Evolutionary conservation across 2,888 invertebrate genomes (phyloP).

Genomic region (Caenorhabditis sp.): DNA sequence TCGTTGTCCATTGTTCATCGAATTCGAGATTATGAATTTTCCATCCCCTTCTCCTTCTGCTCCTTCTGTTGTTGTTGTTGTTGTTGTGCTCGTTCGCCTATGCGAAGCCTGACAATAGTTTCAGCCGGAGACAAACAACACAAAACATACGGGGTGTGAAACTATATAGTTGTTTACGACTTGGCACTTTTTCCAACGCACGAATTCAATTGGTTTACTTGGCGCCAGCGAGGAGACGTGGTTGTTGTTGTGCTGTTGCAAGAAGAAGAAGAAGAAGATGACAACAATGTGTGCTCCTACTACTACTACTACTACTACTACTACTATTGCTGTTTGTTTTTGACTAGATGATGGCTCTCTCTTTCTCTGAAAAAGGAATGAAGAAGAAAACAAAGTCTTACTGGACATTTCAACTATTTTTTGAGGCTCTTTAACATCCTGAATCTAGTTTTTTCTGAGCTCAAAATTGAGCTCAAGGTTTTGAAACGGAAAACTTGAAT

Average conservation of each 20-base stretch:
- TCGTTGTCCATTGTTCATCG: too few relatives aligned
- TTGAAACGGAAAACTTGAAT: too few relatives aligned
- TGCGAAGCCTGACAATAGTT: background rate
- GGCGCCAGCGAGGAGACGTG: background rate
- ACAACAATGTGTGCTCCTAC: too few relatives aligned
- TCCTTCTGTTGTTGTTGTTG: background rate
- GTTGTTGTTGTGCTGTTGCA: background rate
- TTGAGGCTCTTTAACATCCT: background rate
- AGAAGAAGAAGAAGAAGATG: background rate
- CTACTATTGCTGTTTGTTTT: too few relatives aligned
- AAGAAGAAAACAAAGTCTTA: background rate
- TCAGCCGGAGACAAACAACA: background rate
- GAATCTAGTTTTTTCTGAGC: too few relatives aligned
- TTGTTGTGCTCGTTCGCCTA: too few relatives aligned
- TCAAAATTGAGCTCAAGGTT: too few relatives aligned
- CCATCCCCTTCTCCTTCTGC: background rate
- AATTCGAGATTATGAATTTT: background rate
- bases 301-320: too few relatives aligned
- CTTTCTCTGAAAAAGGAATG: background rate
- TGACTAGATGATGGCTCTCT: background rate
- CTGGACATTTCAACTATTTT: background rate
- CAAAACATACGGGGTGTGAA: conserved; percentile 20
- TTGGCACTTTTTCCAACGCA: conserved; percentile 21
- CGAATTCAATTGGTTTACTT: background rate
- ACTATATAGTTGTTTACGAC: conserved; percentile 46